Evolutionary conservation across 2,113 vertebrate species (phyloP).

Genomic region (Erinaceus europaeus): DNA sequence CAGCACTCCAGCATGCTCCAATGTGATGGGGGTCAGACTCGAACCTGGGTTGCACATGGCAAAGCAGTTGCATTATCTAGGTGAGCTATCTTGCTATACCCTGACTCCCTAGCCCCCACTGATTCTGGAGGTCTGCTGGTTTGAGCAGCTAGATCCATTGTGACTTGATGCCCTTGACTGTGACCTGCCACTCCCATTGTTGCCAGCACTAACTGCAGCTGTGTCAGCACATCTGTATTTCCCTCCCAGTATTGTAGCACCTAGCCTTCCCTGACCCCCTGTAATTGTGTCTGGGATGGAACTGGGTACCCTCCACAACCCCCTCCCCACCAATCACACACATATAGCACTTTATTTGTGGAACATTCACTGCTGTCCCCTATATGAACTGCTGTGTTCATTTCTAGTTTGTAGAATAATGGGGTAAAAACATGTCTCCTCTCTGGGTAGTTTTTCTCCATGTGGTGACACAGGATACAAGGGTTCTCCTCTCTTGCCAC

Average conservation of each 20-base stretch:
- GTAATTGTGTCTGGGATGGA: background rate
- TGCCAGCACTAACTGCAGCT: background rate
- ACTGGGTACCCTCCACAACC: too few relatives aligned
- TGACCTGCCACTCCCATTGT: background rate
- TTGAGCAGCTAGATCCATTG: background rate
- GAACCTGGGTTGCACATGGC: too few relatives aligned
- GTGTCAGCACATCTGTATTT: background rate
- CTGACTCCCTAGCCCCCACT: too few relatives aligned
- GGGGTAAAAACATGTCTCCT: background rate
- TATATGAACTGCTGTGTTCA: background rate
- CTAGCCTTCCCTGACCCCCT: background rate
- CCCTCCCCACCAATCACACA: background rate
- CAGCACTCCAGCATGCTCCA: too few relatives aligned
- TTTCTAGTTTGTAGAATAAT: background rate
- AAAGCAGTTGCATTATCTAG: too few relatives aligned
- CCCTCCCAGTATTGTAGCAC: background rate
- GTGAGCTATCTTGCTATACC: too few relatives aligned
- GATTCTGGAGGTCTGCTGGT: background rate
- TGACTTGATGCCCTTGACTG: background rate
- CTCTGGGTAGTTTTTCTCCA: background rate
- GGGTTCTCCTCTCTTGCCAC: background rate
- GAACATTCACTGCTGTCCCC: background rate
- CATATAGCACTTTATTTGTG: too few relatives aligned
- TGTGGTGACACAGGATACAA: background rate
- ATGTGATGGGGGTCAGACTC: too few relatives aligned